Percentiles rank a stretch among this genome's conserved stretches.
These are phyloP conservation scores for Sebastes trivittatus DNA, from an alignment of 2,797 vertebrate species.

Conservation along the genomic window DNA sequence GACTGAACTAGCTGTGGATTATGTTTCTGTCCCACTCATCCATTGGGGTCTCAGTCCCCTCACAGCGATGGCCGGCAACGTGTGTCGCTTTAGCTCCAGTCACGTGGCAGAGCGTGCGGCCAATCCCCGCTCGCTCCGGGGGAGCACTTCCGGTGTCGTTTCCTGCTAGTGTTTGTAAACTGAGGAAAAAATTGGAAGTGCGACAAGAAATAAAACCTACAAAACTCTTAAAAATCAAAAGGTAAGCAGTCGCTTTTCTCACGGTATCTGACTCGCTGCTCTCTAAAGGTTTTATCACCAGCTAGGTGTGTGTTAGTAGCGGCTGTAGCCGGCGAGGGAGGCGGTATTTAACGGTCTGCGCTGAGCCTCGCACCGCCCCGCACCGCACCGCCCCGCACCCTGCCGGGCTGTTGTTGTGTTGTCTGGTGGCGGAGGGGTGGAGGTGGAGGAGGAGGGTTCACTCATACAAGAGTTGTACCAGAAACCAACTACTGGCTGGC, in stretches of 20 bases:
- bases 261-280: neutral
- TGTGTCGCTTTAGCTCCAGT: neutral
- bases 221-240: constrained; percentile 50
- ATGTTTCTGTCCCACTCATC: neutral
- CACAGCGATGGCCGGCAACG: constrained; percentile 59
- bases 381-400: constrained; percentile 72
- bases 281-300: neutral
- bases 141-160: constrained; percentile 85
- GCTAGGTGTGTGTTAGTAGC: neutral
- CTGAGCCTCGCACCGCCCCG: constrained; percentile 56
- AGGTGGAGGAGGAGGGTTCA: constrained; percentile 66
- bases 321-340: constrained; percentile 15
- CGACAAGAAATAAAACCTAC: constrained; percentile 74
- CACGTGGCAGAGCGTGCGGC: constrained; percentile 53
- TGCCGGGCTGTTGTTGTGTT: constrained; percentile 79
- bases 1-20: too few species aligned
- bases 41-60: constrained; percentile 24
- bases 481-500: constrained; percentile 40
- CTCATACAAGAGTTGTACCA: constrained; percentile 56
- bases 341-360: constrained; percentile 62
- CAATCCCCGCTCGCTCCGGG: constrained; percentile 67
- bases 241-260: constrained; percentile 67
- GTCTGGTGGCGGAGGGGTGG: constrained; percentile 44
- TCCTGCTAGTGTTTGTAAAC: constrained; percentile 90
- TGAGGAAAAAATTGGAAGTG: constrained; percentile 82